These are phyloP conservation scores for Drosophila punjabiensis DNA, from an alignment of 1,140 invertebrate genomes.

Conservation along the genomic window DNA sequence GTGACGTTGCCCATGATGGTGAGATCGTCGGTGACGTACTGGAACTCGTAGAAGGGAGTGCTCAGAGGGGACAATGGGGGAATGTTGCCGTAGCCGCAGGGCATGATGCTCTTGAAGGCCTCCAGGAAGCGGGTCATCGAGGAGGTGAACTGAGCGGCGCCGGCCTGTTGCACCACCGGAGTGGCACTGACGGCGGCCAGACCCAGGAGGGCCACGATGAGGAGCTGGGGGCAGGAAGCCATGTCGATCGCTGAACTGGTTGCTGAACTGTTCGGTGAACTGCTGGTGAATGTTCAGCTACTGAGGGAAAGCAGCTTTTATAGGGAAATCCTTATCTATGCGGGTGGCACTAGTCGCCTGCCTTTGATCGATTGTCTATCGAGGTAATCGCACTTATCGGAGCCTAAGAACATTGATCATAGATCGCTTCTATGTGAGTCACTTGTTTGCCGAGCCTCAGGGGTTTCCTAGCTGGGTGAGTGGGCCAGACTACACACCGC, in stretches of 20 bases:
- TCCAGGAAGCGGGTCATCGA: constrained; percentile 45
- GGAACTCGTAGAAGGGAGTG: constrained; percentile 32
- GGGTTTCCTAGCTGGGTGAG: constrained; percentile 10
- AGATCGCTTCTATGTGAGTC: not conserved
- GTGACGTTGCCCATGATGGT: constrained; percentile 50
- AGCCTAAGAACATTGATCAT: not conserved
- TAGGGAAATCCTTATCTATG: constrained; percentile 15
- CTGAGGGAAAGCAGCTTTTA: constrained; percentile 22
- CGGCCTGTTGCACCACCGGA: constrained; percentile 33
- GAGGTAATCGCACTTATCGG: not conserved
- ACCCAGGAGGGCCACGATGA: constrained; percentile 46
- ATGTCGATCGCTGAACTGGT: constrained; percentile 36
- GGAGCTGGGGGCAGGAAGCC: constrained; percentile 27
- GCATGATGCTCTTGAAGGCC: constrained; percentile 62
- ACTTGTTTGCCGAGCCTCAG: not conserved
- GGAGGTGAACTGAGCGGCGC: constrained; percentile 31
- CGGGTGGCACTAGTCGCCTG: constrained; percentile 3
- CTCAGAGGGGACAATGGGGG: constrained; percentile 50
- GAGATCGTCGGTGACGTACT: constrained; percentile 31
- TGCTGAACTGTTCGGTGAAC: constrained; percentile 6
- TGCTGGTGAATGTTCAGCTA: constrained; percentile 8
- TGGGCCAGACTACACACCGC: not conserved
- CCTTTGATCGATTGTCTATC: constrained; percentile 13
- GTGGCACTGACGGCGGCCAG: constrained; percentile 18
- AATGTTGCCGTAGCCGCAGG: constrained; percentile 60